These are phyloP conservation scores for Istiophorus platypterus DNA, from an alignment of 2,113 vertebrate genomes.

Conservation along the genomic window DNA sequence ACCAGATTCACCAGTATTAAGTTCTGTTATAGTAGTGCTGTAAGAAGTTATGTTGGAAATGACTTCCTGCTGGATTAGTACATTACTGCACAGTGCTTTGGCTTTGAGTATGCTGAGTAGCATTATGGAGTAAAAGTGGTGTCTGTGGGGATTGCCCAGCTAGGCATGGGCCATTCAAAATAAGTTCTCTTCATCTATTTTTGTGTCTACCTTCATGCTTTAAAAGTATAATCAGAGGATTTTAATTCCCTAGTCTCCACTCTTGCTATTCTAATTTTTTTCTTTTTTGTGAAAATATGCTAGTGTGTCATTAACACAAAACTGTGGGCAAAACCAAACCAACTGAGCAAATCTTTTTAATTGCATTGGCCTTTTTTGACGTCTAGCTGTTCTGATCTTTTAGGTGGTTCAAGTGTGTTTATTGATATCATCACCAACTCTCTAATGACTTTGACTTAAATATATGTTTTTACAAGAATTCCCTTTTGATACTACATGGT, in stretches of 20 bases:
- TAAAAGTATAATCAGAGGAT: conserved; percentile 59
- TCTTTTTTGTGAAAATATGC: conserved; percentile 63
- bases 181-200: conserved; percentile 57
- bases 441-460: conserved; percentile 35
- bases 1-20: no score
- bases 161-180: conserved; percentile 49
- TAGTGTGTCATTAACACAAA: conserved; percentile 69
- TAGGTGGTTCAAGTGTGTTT: conserved; percentile 40
- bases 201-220: conserved; percentile 38
- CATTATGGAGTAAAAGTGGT: conserved; percentile 29
- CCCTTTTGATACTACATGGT: conserved; percentile 21
- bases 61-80: not conserved
- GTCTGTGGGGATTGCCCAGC: conserved; percentile 48
- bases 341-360: conserved; percentile 70
- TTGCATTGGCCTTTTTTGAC: conserved; percentile 53
- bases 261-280: conserved; percentile 54
- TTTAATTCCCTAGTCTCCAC: conserved; percentile 36
- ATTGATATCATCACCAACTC: conserved; percentile 46
- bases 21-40: not conserved
- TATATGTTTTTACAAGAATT: conserved; percentile 30
- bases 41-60: conserved; percentile 21
- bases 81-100: not conserved
- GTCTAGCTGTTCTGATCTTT: conserved; percentile 57
- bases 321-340: conserved; percentile 65
- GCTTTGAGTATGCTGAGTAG: conserved; percentile 8